phyloP scores from a whole-genome alignment of 2,113 vertebrate genomes.

The Microtus ochrogaster region DNA sequence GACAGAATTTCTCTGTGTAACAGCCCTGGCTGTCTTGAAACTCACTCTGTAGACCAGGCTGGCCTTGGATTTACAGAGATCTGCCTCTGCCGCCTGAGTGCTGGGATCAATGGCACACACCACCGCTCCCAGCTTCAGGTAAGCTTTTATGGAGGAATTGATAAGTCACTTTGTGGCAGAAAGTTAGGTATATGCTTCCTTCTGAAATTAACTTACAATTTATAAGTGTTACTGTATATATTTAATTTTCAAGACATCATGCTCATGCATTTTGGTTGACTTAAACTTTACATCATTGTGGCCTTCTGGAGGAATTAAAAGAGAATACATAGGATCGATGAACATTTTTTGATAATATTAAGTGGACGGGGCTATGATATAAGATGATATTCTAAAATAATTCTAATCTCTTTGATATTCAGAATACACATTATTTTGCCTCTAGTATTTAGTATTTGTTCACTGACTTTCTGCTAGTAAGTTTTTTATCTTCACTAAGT shows the following conservation, averaged over 20 bases:
- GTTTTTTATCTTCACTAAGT: background rate
- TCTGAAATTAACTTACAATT: constrained; percentile 59
- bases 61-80: background rate
- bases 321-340: constrained; percentile 54
- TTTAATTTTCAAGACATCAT: constrained; percentile 64
- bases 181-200: constrained; percentile 11
- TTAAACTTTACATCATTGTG: constrained; percentile 40
- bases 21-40: background rate
- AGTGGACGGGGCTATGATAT: background rate
- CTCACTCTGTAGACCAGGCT: background rate
- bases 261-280: constrained; percentile 36
- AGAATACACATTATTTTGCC: background rate
- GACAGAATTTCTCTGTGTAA: background rate
- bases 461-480: background rate
- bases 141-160: constrained; percentile 28
- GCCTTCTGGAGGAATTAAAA: constrained; percentile 50
- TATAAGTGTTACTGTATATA: constrained; percentile 50
- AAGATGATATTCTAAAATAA: constrained; percentile 51
- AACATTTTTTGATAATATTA: constrained; percentile 58
- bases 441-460: background rate
- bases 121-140: background rate
- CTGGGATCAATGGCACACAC: background rate
- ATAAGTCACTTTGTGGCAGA: constrained; percentile 38
- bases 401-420: constrained; percentile 37
- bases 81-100: background rate